Conservation (phyloP, 2,797 vertebrate genomes). For the Martes flavigula region DNA sequence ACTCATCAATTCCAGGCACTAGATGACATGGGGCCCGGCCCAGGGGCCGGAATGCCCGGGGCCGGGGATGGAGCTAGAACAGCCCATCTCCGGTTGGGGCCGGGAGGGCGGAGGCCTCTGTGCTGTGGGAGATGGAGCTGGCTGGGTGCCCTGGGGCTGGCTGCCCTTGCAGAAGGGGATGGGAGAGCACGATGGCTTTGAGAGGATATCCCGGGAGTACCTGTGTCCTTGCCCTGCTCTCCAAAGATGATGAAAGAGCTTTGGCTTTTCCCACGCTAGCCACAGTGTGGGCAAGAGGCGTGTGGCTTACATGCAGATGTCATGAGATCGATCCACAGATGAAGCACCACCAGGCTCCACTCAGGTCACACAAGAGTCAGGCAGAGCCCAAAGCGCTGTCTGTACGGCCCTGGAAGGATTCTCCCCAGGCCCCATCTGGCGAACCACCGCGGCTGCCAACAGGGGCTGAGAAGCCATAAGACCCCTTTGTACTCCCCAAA, state of each 20-base stretch:
- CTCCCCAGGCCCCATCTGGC: neutral
- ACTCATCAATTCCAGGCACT: neutral
- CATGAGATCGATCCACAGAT: accelerated
- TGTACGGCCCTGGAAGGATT: neutral
- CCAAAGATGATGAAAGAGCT: neutral
- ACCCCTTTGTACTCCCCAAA: neutral
- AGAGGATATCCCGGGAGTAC: neutral
- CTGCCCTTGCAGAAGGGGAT: neutral
- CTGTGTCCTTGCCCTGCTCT: accelerated
- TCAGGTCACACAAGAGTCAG: accelerated
- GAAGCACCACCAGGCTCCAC: neutral
- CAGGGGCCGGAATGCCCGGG: neutral
- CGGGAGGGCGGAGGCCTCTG: accelerated
- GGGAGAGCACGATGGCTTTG: accelerated
- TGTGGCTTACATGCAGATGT: too few relatives aligned
- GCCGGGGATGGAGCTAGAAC: neutral
- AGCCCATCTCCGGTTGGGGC: neutral
- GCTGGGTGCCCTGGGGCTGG: neutral
- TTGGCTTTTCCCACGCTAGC: neutral
- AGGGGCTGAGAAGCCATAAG: neutral
- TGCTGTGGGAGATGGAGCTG: too few relatives aligned
- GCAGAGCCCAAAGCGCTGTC: neutral
- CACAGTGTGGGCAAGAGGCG: neutral
- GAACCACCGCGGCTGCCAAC: accelerated
- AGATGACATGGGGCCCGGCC: neutral